These are phyloP conservation scores for Pogoniulus pusillus DNA, from an alignment of 2,797 vertebrate species.

Conservation along the genomic window DNA sequence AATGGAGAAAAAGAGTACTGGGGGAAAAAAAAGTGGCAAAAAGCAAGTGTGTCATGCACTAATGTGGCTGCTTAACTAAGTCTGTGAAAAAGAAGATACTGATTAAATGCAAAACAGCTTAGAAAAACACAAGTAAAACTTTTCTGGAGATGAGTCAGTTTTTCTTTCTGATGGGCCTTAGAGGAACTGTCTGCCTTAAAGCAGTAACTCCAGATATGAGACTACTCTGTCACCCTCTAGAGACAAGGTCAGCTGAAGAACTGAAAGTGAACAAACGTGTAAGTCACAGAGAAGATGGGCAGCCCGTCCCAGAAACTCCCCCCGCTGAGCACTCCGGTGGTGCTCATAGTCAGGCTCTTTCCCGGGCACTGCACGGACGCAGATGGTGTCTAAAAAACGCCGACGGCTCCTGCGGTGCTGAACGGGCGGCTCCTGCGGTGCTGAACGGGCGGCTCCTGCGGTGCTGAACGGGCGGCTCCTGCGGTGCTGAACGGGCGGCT, in stretches of 20 bases:
- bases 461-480: not conserved
- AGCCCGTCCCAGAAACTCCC: fast-evolving
- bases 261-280: not conserved
- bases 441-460: slow-evolving; percentile 68
- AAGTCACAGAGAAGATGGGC: not conserved
- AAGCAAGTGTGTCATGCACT: not conserved
- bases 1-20: not conserved
- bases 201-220: not conserved
- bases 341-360: not conserved
- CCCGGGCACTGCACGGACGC: not conserved
- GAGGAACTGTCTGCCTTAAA: not conserved
- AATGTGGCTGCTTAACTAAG: not conserved
- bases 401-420: slow-evolving; percentile 10
- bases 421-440: slow-evolving; percentile 23
- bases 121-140: not conserved
- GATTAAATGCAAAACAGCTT: not conserved
- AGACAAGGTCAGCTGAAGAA: not conserved
- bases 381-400: fast-evolving
- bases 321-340: fast-evolving
- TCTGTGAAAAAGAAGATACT: fast-evolving
- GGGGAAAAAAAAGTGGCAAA: not conserved
- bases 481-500: slow-evolving; percentile 71
- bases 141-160: not conserved
- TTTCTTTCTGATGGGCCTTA: not conserved
- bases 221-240: not conserved